phyloP scores from a whole-genome alignment of 2,888 invertebrate species.

The Lysandra coridon region DNA sequence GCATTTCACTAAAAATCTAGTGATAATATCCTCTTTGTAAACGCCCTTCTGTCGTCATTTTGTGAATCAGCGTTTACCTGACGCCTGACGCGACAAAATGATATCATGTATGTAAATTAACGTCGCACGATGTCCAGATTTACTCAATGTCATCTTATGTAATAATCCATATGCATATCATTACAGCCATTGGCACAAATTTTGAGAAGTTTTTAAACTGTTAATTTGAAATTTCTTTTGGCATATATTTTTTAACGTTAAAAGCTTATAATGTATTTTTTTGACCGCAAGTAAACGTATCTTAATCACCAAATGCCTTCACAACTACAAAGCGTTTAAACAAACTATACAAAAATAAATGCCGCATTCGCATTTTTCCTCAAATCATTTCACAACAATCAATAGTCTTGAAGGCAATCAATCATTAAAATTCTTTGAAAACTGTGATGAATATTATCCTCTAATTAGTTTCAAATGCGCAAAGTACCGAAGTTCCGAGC shows the following conservation, averaged over 20 bases:
- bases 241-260: too few relatives aligned
- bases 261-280: too few relatives aligned
- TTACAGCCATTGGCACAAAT: not conserved
- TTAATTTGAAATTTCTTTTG: not conserved
- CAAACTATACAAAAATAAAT: not conserved
- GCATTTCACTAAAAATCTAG: not conserved
- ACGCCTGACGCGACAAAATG: slow-evolving; percentile 40
- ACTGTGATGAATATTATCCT: slow-evolving; percentile 40
- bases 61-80: slow-evolving; percentile 14
- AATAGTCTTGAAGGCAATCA: slow-evolving; percentile 14
- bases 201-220: not conserved
- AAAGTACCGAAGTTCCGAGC: slow-evolving; percentile 47
- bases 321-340: not conserved
- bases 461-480: slow-evolving; percentile 44
- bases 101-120: slow-evolving; percentile 55
- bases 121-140: slow-evolving; percentile 43
- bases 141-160: not conserved
- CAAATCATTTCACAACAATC: not conserved
- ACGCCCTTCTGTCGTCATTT: not conserved
- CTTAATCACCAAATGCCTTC: too few relatives aligned
- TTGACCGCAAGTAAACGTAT: too few relatives aligned
- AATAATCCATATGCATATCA: slow-evolving; percentile 4
- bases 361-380: not conserved
- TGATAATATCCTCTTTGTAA: not conserved
- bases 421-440: slow-evolving; percentile 41